Evolutionary conservation across 2,888 invertebrate species (phyloP), one percentile per base, ranked within the genome.

Genomic region (Agrotis segetum): DNA sequence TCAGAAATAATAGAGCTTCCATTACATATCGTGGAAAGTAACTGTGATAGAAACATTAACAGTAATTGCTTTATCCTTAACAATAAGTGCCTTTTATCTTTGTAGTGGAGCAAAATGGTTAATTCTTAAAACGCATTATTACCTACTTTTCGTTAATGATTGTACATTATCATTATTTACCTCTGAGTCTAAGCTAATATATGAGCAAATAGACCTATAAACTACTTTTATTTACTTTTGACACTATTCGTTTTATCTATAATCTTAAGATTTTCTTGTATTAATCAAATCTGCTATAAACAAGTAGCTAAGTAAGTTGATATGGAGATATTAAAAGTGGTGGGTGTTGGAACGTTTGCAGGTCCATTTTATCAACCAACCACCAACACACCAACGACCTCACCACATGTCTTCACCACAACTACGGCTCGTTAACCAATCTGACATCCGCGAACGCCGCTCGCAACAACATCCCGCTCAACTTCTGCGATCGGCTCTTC

Each of bases 341-440:
- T 96, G 96, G 96, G 96, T 96, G 96, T 96, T 96, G 96, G 96
- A 96, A 96, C 96, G 96, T 96, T 96, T 96, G 86, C 96, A 96
- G 96, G 96, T 96, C 96, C 96, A 96, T 96, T 96, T 93, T 95
- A 94, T 95, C 96, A 96, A 96, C 95, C 93, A 95, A 95, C 96
- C 94, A 96, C 96, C 95, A 96, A 95, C 95, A 96, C 95, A 95
- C 95, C 96, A 94, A 93, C 93, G 93, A 94, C 91, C 95, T 95
- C 96, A 96, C 96, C 95, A 95, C 96, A 96, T 95, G 94, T 95
- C 93, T 95, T 93, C 95, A 95, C 95, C 93, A 94, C 95, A 93
- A 94, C 94, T 94, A 93, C 94, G 95, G 95, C 95, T 94, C 91
- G 92, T 93, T 92, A 90, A 92, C 91, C 92, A 92, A 93, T 92